phyloP scores from a whole-genome alignment of 2,888 invertebrate genomes.

The Aleiodes leptofemur region DNA sequence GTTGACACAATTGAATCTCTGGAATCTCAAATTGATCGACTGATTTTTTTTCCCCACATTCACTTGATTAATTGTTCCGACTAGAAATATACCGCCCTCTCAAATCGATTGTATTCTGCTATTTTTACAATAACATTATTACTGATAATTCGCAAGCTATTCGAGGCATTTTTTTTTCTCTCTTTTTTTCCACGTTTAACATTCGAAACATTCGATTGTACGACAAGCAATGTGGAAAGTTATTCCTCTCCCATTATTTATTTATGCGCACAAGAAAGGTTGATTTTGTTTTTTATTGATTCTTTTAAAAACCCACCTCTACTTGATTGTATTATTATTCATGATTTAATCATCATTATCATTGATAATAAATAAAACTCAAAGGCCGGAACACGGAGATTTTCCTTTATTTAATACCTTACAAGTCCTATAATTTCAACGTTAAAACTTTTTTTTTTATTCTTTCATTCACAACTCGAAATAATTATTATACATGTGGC shows the following conservation, averaged over 20 bases:
- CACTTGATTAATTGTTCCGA: slow-evolving; percentile 28
- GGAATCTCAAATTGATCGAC: slow-evolving; percentile 55
- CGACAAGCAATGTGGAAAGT: slow-evolving; percentile 57
- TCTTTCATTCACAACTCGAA: neutral
- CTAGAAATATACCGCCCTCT: slow-evolving; percentile 44
- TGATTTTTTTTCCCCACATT: slow-evolving; percentile 41
- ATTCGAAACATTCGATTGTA: slow-evolving; percentile 67
- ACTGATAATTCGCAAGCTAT: slow-evolving; percentile 59
- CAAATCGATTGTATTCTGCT: slow-evolving; percentile 41
- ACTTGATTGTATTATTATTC: slow-evolving; percentile 41
- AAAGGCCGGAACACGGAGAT: slow-evolving; percentile 39
- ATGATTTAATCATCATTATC: slow-evolving; percentile 39
- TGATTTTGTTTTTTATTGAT: slow-evolving; percentile 15
- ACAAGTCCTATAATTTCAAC: neutral
- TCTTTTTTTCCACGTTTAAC: slow-evolving; percentile 59
- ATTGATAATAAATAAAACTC: slow-evolving; percentile 40
- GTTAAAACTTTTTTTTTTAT: neutral
- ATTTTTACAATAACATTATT: slow-evolving; percentile 56
- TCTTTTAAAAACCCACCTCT: slow-evolving; percentile 37
- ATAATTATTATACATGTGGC: slow-evolving; percentile 12
- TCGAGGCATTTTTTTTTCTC: slow-evolving; percentile 47
- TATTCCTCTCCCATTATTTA: slow-evolving; percentile 3
- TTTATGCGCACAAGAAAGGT: neutral
- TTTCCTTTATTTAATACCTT: neutral
- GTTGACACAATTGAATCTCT: slow-evolving; percentile 57